Percentiles rank a stretch among this genome's conserved stretches.
These are phyloP conservation scores for Dimorphilus gyrociliatus DNA, from an alignment of 2,888 invertebrate species.

Conservation along the genomic window DNA sequence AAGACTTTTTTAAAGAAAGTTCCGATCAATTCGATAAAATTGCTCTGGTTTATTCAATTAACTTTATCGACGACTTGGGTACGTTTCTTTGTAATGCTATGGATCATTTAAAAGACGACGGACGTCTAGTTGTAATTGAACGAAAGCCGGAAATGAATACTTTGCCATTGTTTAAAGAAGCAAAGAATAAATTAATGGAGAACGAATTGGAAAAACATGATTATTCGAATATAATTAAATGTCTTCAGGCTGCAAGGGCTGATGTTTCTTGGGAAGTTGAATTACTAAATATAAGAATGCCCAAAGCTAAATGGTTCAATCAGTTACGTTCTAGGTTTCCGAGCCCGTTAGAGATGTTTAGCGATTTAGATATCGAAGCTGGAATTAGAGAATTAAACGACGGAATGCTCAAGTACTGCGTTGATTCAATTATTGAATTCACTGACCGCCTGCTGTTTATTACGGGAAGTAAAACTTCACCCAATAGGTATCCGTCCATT, in stretches of 20 bases:
- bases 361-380: constrained; percentile 19
- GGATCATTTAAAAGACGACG: background rate
- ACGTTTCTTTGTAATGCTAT: no score
- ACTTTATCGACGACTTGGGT: no score
- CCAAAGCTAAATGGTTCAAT: constrained; percentile 25
- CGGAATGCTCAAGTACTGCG: constrained; percentile 29
- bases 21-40: no score
- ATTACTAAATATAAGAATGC: constrained; percentile 21
- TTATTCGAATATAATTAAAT: constrained; percentile 24
- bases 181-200: constrained; percentile 17
- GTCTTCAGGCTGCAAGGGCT: constrained; percentile 17
- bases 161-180: constrained; percentile 25
- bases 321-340: constrained; percentile 27
- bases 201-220: constrained; percentile 23
- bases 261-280: constrained; percentile 33
- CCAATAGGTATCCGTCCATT: constrained; percentile 14
- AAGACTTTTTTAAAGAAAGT: no score
- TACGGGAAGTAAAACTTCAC: constrained; percentile 15
- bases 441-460: constrained; percentile 27
- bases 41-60: no score
- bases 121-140: constrained; percentile 20
- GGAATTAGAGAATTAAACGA: constrained; percentile 29
- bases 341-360: constrained; percentile 24
- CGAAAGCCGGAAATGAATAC: constrained; percentile 23
- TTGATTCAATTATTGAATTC: constrained; percentile 26